Conservation (phyloP, 2,113 vertebrate species). For the Chlamydotis undulata region DNA sequence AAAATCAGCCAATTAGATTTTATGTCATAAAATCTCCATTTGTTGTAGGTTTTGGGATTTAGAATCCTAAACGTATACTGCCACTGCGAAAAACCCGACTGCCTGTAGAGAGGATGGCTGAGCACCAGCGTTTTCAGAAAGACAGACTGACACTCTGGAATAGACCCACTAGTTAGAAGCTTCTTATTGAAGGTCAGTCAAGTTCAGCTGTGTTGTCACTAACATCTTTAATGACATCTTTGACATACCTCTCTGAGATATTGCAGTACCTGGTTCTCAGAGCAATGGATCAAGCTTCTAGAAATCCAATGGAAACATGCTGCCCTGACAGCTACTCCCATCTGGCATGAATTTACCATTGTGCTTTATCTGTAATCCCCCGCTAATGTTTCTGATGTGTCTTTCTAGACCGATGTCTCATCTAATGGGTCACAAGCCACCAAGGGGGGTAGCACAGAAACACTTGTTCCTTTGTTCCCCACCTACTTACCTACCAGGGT, state of each 20-base stretch:
- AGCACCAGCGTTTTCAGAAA: background rate
- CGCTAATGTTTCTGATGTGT: background rate
- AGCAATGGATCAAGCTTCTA: background rate
- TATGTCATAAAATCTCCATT: background rate
- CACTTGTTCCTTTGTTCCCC: background rate
- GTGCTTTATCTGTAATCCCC: background rate
- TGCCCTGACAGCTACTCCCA: rapidly evolving
- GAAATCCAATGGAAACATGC: background rate
- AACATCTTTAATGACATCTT: background rate
- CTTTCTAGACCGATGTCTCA: background rate
- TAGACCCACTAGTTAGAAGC: background rate
- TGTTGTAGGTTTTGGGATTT: background rate
- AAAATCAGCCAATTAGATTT: background rate
- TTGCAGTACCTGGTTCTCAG: background rate
- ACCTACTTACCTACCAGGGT: background rate
- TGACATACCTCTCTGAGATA: background rate
- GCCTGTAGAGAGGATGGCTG: background rate
- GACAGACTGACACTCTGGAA: background rate
- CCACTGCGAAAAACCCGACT: background rate
- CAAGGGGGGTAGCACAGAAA: background rate
- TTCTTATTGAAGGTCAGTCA: background rate
- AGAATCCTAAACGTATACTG: background rate
- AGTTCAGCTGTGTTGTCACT: background rate
- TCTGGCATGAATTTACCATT: background rate
- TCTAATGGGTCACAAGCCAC: background rate